Conservation (phyloP, 2,797 vertebrate genomes). For the Masticophis lateralis region DNA sequence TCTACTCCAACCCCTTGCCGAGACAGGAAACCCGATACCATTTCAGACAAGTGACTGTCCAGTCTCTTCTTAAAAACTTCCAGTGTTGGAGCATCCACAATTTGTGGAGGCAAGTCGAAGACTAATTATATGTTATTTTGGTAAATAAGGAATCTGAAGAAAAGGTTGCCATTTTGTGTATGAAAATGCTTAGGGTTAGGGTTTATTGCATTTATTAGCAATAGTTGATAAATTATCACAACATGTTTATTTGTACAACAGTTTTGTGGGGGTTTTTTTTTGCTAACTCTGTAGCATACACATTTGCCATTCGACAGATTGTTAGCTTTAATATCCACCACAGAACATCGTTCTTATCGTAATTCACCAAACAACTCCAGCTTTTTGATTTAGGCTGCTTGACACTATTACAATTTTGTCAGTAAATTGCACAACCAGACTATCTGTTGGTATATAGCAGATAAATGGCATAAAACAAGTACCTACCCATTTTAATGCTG, state of each 20-base stretch:
- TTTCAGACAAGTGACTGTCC: not conserved
- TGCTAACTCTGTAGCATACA: not conserved
- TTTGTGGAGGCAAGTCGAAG: not conserved
- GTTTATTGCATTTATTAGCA: not conserved
- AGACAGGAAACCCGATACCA: not conserved
- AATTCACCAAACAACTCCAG: not conserved
- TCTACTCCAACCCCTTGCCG: not conserved
- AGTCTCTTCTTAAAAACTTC: not conserved
- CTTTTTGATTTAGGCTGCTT: not conserved
- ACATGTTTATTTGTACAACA: not conserved
- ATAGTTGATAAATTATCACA: not conserved
- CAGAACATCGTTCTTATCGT: not conserved
- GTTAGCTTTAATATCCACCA: conserved; percentile 16
- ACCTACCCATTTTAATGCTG: not conserved
- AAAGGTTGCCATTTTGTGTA: conserved; percentile 2
- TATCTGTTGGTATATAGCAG: not conserved
- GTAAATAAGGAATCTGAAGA: not conserved
- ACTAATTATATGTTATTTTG: conserved; percentile 9
- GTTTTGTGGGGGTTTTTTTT: not conserved
- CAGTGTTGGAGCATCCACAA: not conserved
- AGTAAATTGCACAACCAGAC: not conserved
- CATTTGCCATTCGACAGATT: conserved; percentile 3
- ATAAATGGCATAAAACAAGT: not conserved
- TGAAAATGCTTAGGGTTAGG: not conserved
- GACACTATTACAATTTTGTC: not conserved